Percentiles rank a stretch among this genome's conserved stretches.
phyloP scores from a whole-genome alignment of 1,140 invertebrate species.

The Glossosoma conforme region DNA sequence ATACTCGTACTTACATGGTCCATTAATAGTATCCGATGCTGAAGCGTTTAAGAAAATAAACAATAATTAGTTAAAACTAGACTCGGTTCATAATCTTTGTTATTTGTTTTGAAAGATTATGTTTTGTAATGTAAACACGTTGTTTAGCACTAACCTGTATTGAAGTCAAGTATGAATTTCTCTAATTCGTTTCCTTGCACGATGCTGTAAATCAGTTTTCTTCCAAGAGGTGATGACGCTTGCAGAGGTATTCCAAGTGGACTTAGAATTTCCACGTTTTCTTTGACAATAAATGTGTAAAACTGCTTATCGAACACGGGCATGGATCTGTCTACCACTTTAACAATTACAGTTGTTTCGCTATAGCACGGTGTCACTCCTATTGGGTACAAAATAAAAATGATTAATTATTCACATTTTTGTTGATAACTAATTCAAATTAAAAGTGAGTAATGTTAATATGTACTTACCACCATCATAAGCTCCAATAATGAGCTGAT shows the following conservation, averaged over 20 bases:
- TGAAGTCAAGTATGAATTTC: slow-evolving; percentile 79
- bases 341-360: slow-evolving; percentile 28
- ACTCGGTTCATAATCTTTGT: background rate
- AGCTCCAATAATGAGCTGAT: slow-evolving; percentile 75
- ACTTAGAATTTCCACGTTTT: slow-evolving; percentile 72
- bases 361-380: slow-evolving; percentile 29
- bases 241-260: slow-evolving; percentile 69
- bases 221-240: slow-evolving; percentile 70
- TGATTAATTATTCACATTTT: background rate
- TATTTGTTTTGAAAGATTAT: background rate
- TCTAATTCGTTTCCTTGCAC: slow-evolving; percentile 73
- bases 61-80: background rate
- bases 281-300: slow-evolving; percentile 73
- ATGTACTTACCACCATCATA: slow-evolving; percentile 69
- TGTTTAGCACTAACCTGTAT: slow-evolving; percentile 66
- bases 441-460: too few species aligned
- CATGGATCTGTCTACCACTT: slow-evolving; percentile 79
- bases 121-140: background rate
- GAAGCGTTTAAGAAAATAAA: slow-evolving; percentile 44
- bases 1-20: slow-evolving; percentile 70
- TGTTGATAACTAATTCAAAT: too few species aligned
- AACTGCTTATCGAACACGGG: slow-evolving; percentile 85
- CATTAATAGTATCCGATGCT: slow-evolving; percentile 70
- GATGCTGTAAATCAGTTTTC: slow-evolving; percentile 63
- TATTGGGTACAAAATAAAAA: slow-evolving; percentile 7